Base-by-base conservation (phyloP, 2,888 invertebrate species). In the Athrips mouffetella region DNA sequence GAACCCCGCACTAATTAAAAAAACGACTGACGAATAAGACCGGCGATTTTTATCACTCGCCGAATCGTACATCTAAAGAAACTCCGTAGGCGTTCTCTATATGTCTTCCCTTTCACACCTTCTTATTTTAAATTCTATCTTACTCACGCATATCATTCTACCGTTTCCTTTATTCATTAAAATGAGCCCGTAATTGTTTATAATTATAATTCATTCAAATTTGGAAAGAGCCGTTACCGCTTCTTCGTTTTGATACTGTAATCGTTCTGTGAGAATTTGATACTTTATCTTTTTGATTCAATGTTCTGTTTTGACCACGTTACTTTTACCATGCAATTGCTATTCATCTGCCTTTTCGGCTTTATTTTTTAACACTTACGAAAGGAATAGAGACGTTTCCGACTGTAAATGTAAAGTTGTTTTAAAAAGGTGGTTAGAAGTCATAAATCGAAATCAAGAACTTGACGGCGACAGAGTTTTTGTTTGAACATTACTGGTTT, bases 11-110 rank as follows among this genome's bases (percentile, higher is more conserved):
- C 79, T 85, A 88, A 87, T 87, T 87, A 88, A 86, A 87, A 85
- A 79, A 85, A 80, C n/a, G 66, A 62, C 84, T 75, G 84, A 88
- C 88, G 88, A 88, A 88, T 88, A 81, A 87, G 79, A 83, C 85
- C 80, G 74, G 77, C 80, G 87, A 87, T 87, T 86, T 85, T 85
- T 84, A 88, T 88, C 88, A 73, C 78, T 73, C 73, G 77, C 83
- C 85, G 84, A 87, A 87, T 86, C 83, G 72, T 78, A 76, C 73
- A 78, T 71, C 75, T 75, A 73, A 80, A 78, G 82, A 76, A 78
- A 74, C 70, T 54, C 63, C 72, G 86, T 76, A 87, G 87, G 87
- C 87, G 88, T 85, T 78, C 64, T 77, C 76, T 70, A 69, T 71
- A 50, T 57, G 60, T 59, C 70, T 61, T 84, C 83, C 67, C 73